Evolutionary conservation across 1,140 invertebrate genomes (phyloP).

Genomic region (Drosophila trapezifrons): DNA sequence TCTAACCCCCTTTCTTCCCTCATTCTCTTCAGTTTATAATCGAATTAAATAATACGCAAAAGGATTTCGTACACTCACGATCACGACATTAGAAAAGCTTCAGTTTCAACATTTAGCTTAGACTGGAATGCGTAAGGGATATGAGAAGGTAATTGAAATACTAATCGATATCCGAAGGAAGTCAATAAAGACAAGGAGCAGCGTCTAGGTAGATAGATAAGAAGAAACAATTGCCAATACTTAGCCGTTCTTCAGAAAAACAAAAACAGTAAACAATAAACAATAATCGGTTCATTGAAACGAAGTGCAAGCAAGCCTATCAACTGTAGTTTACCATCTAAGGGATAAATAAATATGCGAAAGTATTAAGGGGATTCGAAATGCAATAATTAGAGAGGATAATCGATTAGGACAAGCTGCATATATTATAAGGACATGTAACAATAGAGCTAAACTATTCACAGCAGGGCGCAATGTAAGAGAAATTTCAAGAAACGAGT

Average conservation of each 20-base stretch:
- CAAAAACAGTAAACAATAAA: background rate
- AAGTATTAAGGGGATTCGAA: slow-evolving; percentile 68
- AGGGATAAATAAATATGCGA: slow-evolving; percentile 39
- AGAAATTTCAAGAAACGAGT: slow-evolving; percentile 16
- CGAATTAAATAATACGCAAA: slow-evolving; percentile 1
- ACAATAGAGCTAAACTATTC: slow-evolving; percentile 11
- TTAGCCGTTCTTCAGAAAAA: slow-evolving; percentile 34
- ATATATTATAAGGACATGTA: slow-evolving; percentile 33
- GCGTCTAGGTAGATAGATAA: slow-evolving; percentile 1
- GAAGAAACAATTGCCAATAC: slow-evolving; percentile 45
- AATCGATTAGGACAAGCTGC: slow-evolving; percentile 29
- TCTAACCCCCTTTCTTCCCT: background rate
- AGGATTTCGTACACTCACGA: background rate
- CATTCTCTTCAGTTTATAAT: background rate
- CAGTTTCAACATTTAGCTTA: background rate
- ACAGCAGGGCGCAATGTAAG: slow-evolving; percentile 18
- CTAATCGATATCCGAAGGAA: slow-evolving; percentile 9
- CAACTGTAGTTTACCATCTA: slow-evolving; percentile 35
- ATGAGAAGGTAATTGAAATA: background rate
- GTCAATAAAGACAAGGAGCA: slow-evolving; percentile 3
- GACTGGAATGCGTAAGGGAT: slow-evolving; percentile 2
- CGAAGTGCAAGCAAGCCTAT: slow-evolving; percentile 30
- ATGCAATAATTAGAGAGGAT: slow-evolving; percentile 31
- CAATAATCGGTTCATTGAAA: slow-evolving; percentile 15
- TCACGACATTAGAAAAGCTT: background rate